These are phyloP conservation scores for Caenorhabditis plicata DNA, from an alignment of 2,888 invertebrate species.

Conservation along the genomic window DNA sequence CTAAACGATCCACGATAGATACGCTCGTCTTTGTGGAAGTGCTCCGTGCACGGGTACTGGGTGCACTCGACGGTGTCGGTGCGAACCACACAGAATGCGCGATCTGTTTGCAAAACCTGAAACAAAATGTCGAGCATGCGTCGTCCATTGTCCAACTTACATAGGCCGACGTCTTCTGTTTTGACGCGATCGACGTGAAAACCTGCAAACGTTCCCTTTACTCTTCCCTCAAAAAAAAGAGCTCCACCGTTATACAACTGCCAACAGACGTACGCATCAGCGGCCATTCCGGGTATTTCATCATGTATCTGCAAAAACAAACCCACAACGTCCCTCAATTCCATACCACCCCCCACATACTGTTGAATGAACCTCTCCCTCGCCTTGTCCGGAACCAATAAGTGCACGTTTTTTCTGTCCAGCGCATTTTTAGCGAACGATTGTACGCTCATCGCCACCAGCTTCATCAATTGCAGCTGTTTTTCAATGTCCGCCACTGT, in stretches of 20 bases:
- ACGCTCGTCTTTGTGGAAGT: slow-evolving; percentile 23
- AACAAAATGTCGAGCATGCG: background rate
- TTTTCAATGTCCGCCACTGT: background rate
- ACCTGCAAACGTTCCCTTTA: background rate
- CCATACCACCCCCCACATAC: no score
- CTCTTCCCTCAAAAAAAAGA: slow-evolving; percentile 1
- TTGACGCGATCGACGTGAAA: background rate
- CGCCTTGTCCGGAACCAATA: background rate
- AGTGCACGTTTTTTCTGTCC: background rate
- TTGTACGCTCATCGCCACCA: slow-evolving; percentile 19
- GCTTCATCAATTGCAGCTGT: slow-evolving; percentile 1
- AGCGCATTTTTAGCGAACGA: slow-evolving; percentile 1
- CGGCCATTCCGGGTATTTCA: slow-evolving; percentile 41
- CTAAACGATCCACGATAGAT: slow-evolving; percentile 20
- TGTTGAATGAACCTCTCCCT: slow-evolving; percentile 2
- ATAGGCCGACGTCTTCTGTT: background rate
- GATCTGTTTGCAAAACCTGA: slow-evolving; percentile 11
- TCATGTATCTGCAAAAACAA: slow-evolving; percentile 10
- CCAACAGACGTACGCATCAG: slow-evolving; percentile 33
- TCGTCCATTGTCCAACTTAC: background rate
- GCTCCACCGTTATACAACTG: background rate
- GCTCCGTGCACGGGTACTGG: slow-evolving; percentile 18
- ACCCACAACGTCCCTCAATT: no score
- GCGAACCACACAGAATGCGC: slow-evolving; percentile 19
- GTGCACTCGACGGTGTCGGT: slow-evolving; percentile 9